Conservation (phyloP, 2,113 vertebrate genomes). For the Daboia siamensis region DNA sequence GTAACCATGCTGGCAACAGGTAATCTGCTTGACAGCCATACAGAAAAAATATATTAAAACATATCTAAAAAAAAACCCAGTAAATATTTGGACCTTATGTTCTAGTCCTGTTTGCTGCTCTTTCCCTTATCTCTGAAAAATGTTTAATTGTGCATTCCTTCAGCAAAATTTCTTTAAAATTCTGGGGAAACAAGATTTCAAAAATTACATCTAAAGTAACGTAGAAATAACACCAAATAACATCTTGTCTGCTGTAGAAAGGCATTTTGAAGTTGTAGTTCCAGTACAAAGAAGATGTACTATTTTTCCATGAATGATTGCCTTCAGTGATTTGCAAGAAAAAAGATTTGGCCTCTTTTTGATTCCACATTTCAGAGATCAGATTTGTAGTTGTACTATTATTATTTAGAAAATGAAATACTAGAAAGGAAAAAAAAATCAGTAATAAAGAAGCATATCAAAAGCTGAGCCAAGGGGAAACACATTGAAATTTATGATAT, state of each 20-base stretch:
- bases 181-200: background rate
- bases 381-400: background rate
- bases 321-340: background rate
- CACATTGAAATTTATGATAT: background rate
- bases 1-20: background rate
- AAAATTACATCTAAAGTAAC: background rate
- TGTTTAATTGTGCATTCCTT: background rate
- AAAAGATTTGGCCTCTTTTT: background rate
- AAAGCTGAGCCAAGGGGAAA: background rate
- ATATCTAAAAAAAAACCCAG: background rate
- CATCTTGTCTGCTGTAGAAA: background rate
- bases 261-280: background rate
- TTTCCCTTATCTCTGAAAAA: background rate
- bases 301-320: background rate
- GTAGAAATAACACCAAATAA: background rate
- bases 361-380: background rate
- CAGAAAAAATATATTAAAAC: background rate
- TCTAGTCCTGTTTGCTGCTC: background rate
- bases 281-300: background rate
- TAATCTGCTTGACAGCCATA: background rate
- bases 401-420: background rate
- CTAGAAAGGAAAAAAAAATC: background rate
- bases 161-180: background rate
- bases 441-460: background rate
- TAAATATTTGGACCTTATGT: background rate